phyloP scores from a whole-genome alignment of 2,888 invertebrate genomes.

The Agrochola litura region DNA sequence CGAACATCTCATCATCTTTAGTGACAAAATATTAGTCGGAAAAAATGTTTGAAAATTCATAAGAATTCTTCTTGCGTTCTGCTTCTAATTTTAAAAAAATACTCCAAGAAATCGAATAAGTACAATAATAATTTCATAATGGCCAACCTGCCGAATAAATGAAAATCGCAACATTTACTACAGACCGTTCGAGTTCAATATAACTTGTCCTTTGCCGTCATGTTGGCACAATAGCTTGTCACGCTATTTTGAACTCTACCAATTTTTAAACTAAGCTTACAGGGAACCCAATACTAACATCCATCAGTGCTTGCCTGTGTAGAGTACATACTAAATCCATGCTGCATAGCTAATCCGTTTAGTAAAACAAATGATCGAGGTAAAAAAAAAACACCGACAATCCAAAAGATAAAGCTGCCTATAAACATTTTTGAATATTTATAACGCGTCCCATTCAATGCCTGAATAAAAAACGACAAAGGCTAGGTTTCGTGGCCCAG shows the following conservation, averaged over 20 bases:
- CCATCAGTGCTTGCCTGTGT: background rate
- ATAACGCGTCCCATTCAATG: conserved; percentile 65
- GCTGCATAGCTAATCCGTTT: background rate
- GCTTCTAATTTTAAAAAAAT: too few species aligned
- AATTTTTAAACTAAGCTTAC: too few species aligned
- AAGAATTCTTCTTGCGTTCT: too few species aligned
- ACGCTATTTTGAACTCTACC: too few species aligned
- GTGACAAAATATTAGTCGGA: too few species aligned
- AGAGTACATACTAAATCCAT: conserved; percentile 2
- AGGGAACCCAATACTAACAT: background rate
- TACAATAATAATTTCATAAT: background rate
- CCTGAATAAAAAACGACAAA: conserved; percentile 64
- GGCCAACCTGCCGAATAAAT: background rate
- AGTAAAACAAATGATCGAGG: background rate
- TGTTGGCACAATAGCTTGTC: too few species aligned
- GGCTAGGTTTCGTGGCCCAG: conserved; percentile 61
- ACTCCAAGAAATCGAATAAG: background rate
- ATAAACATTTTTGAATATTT: conserved; percentile 67
- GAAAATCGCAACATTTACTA: background rate
- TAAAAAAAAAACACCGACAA: conserved; percentile 19
- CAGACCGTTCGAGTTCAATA: too few species aligned
- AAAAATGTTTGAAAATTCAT: too few species aligned
- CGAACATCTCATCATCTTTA: too few species aligned
- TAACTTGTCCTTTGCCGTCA: too few species aligned
- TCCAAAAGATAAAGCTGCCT: conserved; percentile 47